phyloP scores from a whole-genome alignment of 2,797 vertebrate species.

The Hozukius guyotensis region DNA sequence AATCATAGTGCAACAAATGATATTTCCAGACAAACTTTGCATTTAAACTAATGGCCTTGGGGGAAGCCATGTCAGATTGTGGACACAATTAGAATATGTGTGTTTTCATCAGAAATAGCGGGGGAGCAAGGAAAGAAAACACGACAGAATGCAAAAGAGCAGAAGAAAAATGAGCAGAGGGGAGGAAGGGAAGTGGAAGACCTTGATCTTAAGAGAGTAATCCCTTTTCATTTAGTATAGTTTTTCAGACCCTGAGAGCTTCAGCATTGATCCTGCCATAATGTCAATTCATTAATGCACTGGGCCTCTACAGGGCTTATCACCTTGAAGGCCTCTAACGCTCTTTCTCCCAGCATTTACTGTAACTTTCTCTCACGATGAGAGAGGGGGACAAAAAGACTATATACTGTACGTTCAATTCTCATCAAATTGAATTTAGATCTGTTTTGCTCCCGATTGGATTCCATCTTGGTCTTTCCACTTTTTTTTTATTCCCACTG shows the following conservation, averaged over 20 bases:
- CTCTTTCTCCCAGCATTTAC: slow-evolving; percentile 28
- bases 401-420: slow-evolving; percentile 13
- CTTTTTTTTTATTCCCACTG: slow-evolving; percentile 38
- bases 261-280: slow-evolving; percentile 78
- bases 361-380: slow-evolving; percentile 14
- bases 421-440: slow-evolving; percentile 34
- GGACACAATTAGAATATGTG: neutral
- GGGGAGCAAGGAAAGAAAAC: slow-evolving; percentile 1
- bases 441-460: slow-evolving; percentile 28
- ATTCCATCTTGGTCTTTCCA: slow-evolving; percentile 32
- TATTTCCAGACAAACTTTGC: neutral
- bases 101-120: neutral
- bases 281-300: slow-evolving; percentile 81
- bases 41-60: neutral
- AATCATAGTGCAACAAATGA: neutral
- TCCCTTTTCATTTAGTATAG: slow-evolving; percentile 81
- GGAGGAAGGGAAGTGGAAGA: slow-evolving; percentile 44
- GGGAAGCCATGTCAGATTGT: slow-evolving; percentile 1
- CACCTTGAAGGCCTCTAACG: slow-evolving; percentile 56
- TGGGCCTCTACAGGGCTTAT: slow-evolving; percentile 50
- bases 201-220: slow-evolving; percentile 82
- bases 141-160: slow-evolving; percentile 43
- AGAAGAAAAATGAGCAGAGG: slow-evolving; percentile 11
- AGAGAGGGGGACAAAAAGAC: neutral
- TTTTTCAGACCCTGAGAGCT: slow-evolving; percentile 73